Evolutionary conservation across 2,888 invertebrate species (phyloP).

Genomic region (Latrodectus elegans): DNA sequence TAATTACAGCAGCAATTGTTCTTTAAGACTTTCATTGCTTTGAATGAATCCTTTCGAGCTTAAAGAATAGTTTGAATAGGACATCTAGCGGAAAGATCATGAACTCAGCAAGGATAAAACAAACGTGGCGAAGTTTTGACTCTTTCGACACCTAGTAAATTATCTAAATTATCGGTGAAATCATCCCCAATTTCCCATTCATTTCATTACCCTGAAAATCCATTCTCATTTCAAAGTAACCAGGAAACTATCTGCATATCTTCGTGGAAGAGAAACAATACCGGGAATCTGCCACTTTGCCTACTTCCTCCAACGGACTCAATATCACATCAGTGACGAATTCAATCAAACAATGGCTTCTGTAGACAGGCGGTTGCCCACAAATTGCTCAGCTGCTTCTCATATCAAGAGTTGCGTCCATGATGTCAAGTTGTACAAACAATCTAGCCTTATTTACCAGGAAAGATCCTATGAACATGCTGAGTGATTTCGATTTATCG

Average conservation of each 20-base stretch:
- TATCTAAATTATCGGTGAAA: conserved; percentile 25
- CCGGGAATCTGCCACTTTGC: not conserved
- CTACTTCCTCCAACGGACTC: not conserved
- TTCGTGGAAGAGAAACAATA: not conserved
- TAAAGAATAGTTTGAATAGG: not conserved
- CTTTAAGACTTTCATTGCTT: conserved; percentile 5
- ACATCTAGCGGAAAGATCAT: not conserved
- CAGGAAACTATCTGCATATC: not conserved
- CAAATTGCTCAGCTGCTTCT: no score
- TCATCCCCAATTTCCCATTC: not conserved
- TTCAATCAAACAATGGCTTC: no score
- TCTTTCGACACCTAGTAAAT: conserved; percentile 21
- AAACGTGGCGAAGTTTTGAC: not conserved
- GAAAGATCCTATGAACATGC: conserved; percentile 15
- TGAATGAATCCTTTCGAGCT: not conserved
- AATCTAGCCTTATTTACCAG: conserved; percentile 27
- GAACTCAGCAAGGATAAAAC: not conserved
- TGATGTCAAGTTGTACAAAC: conserved; percentile 14
- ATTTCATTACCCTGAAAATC: conserved; percentile 36
- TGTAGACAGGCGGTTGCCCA: no score
- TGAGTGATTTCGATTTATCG: conserved; percentile 8
- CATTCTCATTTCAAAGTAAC: not conserved
- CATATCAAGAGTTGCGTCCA: no score
- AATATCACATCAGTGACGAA: not conserved
- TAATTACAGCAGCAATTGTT: not conserved